Conservation (phyloP, 2,888 invertebrate species). For the Latrodectus elegans region DNA sequence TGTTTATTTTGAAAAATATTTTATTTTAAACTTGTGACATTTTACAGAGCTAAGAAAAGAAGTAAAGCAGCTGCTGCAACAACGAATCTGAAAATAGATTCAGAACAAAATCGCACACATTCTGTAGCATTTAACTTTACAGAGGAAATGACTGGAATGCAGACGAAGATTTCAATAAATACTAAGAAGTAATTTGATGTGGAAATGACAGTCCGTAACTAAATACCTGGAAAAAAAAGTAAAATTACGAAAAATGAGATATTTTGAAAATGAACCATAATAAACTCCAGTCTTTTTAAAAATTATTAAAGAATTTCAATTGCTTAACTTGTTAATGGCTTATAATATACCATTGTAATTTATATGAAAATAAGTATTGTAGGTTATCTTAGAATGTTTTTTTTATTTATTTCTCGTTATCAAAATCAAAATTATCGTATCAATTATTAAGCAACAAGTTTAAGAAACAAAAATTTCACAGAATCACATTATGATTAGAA, state of each 20-base stretch:
- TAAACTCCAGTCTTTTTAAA: background rate
- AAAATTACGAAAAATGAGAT: constrained; percentile 8
- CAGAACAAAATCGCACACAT: constrained; percentile 14
- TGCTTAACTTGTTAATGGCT: too few species aligned
- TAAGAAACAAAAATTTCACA: too few species aligned
- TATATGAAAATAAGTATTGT: too few species aligned
- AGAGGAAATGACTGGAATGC: constrained; percentile 8
- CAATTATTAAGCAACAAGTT: too few species aligned
- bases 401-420: too few species aligned
- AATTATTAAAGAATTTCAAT: too few species aligned
- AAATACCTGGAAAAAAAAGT: constrained; percentile 24
- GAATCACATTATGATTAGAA: too few species aligned
- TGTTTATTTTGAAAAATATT: constrained; percentile 27
- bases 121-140: background rate
- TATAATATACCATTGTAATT: too few species aligned
- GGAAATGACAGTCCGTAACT: background rate
- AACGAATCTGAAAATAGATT: constrained; percentile 54
- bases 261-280: background rate
- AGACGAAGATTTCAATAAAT: too few species aligned
- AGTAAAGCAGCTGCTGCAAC: background rate
- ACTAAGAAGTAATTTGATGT: background rate
- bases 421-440: too few species aligned
- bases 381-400: too few species aligned
- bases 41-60: constrained; percentile 12
- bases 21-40: constrained; percentile 18